phyloP scores from a whole-genome alignment of 1,140 invertebrate species.

The Acromyrmex heyeri region DNA sequence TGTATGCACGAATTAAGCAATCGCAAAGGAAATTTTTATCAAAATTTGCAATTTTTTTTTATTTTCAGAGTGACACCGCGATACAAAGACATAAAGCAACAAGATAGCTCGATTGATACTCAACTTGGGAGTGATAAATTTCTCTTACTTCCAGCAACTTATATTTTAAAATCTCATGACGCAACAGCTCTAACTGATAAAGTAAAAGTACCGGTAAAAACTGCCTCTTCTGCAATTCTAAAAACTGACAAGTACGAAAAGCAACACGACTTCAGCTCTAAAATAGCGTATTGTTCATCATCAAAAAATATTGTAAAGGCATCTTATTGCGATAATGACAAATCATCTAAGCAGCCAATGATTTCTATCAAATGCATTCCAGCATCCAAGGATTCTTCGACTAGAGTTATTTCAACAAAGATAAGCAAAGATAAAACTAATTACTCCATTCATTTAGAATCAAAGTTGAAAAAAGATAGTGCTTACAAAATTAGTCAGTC shows the following conservation, averaged over 20 bases:
- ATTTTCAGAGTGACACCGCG: conserved; percentile 46
- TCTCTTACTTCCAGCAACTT: not conserved
- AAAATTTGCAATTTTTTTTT: not conserved
- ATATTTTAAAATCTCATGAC: conserved; percentile 50
- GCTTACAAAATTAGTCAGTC: not conserved
- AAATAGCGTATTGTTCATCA: conserved; percentile 1
- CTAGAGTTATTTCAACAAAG: conserved; percentile 33
- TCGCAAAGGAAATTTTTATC: not conserved
- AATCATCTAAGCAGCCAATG: not conserved
- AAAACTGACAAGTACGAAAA: not conserved
- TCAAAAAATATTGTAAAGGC: not conserved
- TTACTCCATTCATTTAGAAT: not conserved
- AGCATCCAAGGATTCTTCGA: not conserved
- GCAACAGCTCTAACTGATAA: not conserved
- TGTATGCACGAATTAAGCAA: not conserved
- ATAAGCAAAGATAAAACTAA: not conserved
- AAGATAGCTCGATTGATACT: not conserved
- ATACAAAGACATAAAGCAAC: not conserved
- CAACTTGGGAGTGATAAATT: not conserved
- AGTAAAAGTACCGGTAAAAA: not conserved
- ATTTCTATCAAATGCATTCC: conserved; percentile 59
- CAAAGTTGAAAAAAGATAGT: not conserved
- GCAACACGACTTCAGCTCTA: conserved; percentile 8
- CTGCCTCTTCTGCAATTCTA: not conserved
- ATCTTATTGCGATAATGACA: not conserved